Evolutionary conservation across 2,113 vertebrate species (phyloP).

Genomic region (Scytalopus superciliaris): DNA sequence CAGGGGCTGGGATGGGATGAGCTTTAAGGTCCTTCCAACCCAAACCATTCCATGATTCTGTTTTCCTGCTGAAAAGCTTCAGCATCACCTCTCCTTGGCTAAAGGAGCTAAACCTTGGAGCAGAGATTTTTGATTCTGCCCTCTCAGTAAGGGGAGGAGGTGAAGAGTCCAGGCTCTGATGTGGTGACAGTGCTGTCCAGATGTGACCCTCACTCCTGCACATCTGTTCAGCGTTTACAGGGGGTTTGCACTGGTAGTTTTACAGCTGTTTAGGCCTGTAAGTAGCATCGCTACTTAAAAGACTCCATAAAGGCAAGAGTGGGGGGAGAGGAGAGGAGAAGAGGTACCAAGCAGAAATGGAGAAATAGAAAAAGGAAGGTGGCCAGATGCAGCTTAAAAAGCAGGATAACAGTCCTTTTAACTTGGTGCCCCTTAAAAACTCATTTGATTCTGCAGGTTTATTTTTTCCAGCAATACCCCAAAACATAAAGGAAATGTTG

Average conservation of each 20-base stretch:
- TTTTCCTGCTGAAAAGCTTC: too few species aligned
- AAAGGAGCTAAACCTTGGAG: background rate
- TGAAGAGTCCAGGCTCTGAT: background rate
- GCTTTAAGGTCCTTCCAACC: background rate
- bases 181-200: background rate
- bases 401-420: background rate
- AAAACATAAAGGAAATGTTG: slow-evolving; percentile 37
- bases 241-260: slow-evolving; percentile 10
- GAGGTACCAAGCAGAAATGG: background rate
- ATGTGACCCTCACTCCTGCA: background rate
- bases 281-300: slow-evolving; percentile 44
- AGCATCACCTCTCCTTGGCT: background rate
- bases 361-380: background rate
- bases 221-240: slow-evolving; percentile 46
- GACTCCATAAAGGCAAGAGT: background rate
- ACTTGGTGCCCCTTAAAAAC: background rate
- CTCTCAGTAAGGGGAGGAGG: background rate
- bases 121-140: background rate
- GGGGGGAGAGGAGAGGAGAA: background rate
- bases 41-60: rapidly evolving
- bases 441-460: background rate
- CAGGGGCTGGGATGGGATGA: background rate
- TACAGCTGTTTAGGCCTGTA: slow-evolving; percentile 54
- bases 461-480: background rate
- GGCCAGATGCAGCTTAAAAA: background rate